A percentile compares a stretch with the other conserved stretches of the same genome.
Evolutionary conservation across 1,140 invertebrate genomes (phyloP).

Genomic region (Oscheius sp.): DNA sequence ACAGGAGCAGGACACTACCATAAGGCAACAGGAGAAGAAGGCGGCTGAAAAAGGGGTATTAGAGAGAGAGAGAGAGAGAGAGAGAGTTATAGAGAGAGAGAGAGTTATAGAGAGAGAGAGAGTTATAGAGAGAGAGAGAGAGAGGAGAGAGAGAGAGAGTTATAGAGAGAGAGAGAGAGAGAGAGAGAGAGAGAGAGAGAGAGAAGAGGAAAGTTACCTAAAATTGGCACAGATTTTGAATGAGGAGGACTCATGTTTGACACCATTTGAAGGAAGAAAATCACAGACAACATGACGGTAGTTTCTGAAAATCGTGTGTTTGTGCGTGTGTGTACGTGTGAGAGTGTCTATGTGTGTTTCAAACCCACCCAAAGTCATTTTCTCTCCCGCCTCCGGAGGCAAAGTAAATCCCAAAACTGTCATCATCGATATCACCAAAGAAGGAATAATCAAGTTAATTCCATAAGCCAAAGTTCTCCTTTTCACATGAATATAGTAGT

Average conservation of each 20-base stretch:
- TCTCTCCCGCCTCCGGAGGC: slow-evolving; percentile 35
- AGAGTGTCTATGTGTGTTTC: background rate
- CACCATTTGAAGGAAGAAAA: slow-evolving; percentile 40
- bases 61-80: background rate
- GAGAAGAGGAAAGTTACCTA: slow-evolving; percentile 10
- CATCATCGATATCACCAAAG: slow-evolving; percentile 37
- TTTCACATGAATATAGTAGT: slow-evolving; percentile 29
- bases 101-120: too few relatives aligned
- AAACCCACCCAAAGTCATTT: slow-evolving; percentile 26
- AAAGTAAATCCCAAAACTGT: slow-evolving; percentile 34
- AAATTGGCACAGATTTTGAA: slow-evolving; percentile 30
- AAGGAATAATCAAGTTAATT: slow-evolving; percentile 40
- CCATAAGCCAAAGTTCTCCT: slow-evolving; percentile 35
- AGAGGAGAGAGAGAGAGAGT: too few relatives aligned
- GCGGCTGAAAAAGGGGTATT: slow-evolving; percentile 23
- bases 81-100: too few relatives aligned
- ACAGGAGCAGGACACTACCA: slow-evolving; percentile 34
- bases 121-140: too few relatives aligned
- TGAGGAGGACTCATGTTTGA: slow-evolving; percentile 31
- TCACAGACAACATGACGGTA: slow-evolving; percentile 32
- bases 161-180: too few relatives aligned
- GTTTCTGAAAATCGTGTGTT: slow-evolving; percentile 17
- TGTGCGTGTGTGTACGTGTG: background rate
- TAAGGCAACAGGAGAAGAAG: slow-evolving; percentile 33
- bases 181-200: too few relatives aligned